These are phyloP conservation scores for Empidonax traillii DNA, from an alignment of 2,113 vertebrate species.

Conservation along the genomic window DNA sequence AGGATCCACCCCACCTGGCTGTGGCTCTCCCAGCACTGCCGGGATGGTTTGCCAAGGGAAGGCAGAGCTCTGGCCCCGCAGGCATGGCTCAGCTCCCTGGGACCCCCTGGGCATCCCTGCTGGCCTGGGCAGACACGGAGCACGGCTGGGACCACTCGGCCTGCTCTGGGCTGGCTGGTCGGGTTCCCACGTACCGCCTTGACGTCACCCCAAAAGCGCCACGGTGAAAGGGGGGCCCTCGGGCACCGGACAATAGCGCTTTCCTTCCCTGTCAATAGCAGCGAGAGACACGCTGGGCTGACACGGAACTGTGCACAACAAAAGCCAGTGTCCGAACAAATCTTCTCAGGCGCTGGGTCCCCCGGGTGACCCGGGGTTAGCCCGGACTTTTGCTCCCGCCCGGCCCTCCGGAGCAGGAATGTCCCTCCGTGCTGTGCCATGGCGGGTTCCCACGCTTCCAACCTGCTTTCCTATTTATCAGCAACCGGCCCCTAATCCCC, in stretches of 20 bases:
- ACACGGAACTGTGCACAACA: conserved; percentile 66
- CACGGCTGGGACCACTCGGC: fast-evolving
- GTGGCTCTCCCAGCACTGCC: fast-evolving
- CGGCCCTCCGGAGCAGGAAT: conserved; percentile 54
- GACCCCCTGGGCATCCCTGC: background rate
- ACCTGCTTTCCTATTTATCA: conserved; percentile 61
- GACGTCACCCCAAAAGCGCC: background rate
- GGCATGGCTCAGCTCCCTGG: fast-evolving
- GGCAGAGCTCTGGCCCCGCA: fast-evolving
- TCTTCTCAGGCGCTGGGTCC: conserved; percentile 45
- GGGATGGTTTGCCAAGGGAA: background rate
- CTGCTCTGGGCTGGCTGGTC: fast-evolving
- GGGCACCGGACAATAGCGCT: background rate
- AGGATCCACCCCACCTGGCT: background rate
- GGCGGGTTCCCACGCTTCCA: conserved; percentile 65
- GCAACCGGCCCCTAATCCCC: conserved; percentile 49
- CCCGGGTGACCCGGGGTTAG: conserved; percentile 38
- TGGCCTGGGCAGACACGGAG: fast-evolving
- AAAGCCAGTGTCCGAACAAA: conserved; percentile 67
- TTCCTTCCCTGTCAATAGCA: conserved; percentile 5
- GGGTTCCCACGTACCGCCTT: background rate
- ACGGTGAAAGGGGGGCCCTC: conserved; percentile 7
- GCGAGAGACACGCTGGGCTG: conserved; percentile 49
- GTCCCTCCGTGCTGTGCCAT: conserved; percentile 17
- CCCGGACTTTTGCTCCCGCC: conserved; percentile 45